Conservation (phyloP, 2,113 vertebrate species). For the Alouatta palliata region DNA sequence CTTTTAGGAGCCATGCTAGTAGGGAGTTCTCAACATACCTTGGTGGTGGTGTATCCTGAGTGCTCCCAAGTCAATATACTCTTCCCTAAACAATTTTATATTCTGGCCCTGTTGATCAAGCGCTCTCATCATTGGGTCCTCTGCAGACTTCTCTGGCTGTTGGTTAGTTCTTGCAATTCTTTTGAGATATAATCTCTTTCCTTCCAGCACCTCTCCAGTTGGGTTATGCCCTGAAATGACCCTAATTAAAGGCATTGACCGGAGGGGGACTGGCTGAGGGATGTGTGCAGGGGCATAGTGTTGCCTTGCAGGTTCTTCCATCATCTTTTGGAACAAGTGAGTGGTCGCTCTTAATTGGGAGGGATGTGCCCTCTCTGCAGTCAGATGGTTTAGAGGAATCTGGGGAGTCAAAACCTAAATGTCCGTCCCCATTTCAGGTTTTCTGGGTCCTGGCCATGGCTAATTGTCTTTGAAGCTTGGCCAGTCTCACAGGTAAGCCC, state of each 20-base stretch:
- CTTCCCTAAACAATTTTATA: background rate
- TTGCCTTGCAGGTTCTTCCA: background rate
- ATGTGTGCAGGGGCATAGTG: background rate
- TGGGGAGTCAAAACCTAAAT: background rate
- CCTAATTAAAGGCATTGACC: background rate
- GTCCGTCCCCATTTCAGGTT: background rate
- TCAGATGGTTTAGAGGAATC: background rate
- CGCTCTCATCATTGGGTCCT: background rate
- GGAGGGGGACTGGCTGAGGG: background rate
- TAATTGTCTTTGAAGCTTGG: background rate
- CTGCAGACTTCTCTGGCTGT: background rate
- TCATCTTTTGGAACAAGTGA: background rate
- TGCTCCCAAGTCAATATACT: background rate
- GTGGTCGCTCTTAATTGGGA: background rate
- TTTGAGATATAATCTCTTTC: background rate
- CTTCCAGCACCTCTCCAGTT: background rate
- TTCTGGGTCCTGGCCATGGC: background rate
- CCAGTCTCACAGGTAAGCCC: background rate
- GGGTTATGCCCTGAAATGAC: background rate
- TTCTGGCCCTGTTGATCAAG: background rate
- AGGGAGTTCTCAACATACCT: background rate
- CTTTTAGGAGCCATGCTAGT: background rate
- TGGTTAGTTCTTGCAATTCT: background rate
- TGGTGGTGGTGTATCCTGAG: background rate
- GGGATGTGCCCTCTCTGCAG: background rate